phyloP scores from a whole-genome alignment of 2,797 vertebrate genomes.

The Tiaroga cobitis region DNA sequence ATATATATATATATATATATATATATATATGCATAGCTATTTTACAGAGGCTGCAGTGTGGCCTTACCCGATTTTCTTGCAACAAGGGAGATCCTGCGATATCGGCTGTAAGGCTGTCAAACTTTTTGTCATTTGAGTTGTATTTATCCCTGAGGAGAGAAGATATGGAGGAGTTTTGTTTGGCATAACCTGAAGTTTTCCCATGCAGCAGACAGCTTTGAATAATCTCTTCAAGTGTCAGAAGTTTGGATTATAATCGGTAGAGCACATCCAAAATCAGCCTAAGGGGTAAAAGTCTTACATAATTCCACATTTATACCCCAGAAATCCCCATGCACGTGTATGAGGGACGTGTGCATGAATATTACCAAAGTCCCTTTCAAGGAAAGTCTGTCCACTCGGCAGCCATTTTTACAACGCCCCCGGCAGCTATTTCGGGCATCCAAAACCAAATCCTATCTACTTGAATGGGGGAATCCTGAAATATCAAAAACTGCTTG shows the following conservation, averaged over 20 bases:
- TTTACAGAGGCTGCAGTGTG: too few relatives aligned
- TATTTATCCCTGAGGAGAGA: constrained; percentile 36
- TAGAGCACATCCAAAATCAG: constrained; percentile 8
- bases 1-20: not conserved
- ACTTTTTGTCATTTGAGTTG: constrained; percentile 46
- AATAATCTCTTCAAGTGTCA: constrained; percentile 14
- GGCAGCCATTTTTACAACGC: not conserved
- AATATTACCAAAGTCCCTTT: not conserved
- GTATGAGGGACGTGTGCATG: not conserved
- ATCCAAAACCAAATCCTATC: not conserved
- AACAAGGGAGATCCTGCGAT: constrained; percentile 17
- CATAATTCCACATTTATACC: not conserved
- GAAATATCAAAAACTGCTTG: not conserved
- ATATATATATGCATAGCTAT: too few relatives aligned
- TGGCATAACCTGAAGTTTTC: constrained; percentile 37
- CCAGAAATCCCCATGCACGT: not conserved
- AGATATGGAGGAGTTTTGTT: constrained; percentile 38
- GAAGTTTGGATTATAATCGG: constrained; percentile 5
- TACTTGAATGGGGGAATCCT: not conserved
- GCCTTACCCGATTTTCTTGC: not conserved
- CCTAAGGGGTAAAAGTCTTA: constrained; percentile 12
- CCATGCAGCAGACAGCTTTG: not conserved
- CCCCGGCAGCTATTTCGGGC: not conserved
- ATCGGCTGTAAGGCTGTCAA: constrained; percentile 3
- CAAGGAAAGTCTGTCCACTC: not conserved